Conservation (phyloP, 1,140 invertebrate species). For the Subanguina moxae region DNA sequence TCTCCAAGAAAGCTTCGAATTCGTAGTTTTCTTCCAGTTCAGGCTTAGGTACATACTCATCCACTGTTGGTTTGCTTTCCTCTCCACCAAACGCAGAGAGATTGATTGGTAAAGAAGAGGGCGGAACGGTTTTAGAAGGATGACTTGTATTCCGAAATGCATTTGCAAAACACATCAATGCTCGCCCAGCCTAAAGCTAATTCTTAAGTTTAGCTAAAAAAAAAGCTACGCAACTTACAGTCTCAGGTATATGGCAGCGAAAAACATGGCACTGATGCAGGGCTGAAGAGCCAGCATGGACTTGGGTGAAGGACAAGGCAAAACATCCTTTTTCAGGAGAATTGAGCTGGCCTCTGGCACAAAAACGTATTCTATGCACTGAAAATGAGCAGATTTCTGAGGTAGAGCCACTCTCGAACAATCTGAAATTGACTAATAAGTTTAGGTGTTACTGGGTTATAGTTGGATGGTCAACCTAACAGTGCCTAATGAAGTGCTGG, state of each 20-base stretch:
- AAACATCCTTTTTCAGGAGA: slow-evolving; percentile 82
- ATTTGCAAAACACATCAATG: slow-evolving; percentile 79
- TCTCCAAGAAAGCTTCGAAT: slow-evolving; percentile 83
- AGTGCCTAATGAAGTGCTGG: slow-evolving; percentile 73
- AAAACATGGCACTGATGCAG: slow-evolving; percentile 89
- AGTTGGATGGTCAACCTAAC: slow-evolving; percentile 61
- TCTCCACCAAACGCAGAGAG: neutral
- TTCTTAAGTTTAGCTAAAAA: neutral
- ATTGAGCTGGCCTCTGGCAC: slow-evolving; percentile 80
- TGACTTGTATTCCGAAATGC: slow-evolving; percentile 70
- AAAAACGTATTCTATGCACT: slow-evolving; percentile 88
- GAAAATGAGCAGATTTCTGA: slow-evolving; percentile 81
- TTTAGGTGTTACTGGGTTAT: neutral
- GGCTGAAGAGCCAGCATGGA: slow-evolving; percentile 64
- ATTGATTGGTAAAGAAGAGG: neutral
- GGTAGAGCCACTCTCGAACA: slow-evolving; percentile 78
- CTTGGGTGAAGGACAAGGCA: slow-evolving; percentile 90
- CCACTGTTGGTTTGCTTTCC: neutral
- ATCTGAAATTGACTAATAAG: slow-evolving; percentile 64
- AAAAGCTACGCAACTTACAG: slow-evolving; percentile 72
- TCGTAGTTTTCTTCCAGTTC: slow-evolving; percentile 59
- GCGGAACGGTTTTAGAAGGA: slow-evolving; percentile 60
- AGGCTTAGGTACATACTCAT: slow-evolving; percentile 56
- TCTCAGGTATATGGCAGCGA: slow-evolving; percentile 89
- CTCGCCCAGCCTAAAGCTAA: slow-evolving; percentile 66